Evolutionary conservation across 2,797 vertebrate species (phyloP).

Genomic region (Coranthus polyacanthus): DNA sequence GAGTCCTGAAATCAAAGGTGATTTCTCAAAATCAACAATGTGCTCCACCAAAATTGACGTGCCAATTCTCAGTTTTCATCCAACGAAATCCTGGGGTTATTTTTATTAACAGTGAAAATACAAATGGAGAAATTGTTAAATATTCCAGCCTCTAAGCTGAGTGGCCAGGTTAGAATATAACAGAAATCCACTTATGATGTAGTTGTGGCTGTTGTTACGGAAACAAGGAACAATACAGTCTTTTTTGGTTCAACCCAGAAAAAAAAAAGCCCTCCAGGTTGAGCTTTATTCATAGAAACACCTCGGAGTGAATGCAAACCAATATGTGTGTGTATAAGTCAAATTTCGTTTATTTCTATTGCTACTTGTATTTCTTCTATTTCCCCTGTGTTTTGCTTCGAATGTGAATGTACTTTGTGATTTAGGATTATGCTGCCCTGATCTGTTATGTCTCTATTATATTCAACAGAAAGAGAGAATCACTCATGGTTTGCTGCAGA

Average conservation of each 20-base stretch:
- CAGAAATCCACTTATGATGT: slow-evolving; percentile 1
- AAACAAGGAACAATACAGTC: slow-evolving; percentile 24
- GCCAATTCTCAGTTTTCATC: no score
- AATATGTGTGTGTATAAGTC: background rate
- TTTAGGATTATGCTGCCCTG: background rate
- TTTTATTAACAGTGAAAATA: background rate
- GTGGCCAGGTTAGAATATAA: background rate
- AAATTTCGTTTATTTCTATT: background rate
- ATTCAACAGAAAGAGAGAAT: slow-evolving; percentile 1
- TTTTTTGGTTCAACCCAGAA: slow-evolving; percentile 4
- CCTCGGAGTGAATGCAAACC: slow-evolving; percentile 14
- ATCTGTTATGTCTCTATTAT: slow-evolving; percentile 4
- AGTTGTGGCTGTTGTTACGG: slow-evolving; percentile 5
- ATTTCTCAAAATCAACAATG: no score
- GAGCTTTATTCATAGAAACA: slow-evolving; percentile 12
- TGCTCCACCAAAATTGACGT: no score
- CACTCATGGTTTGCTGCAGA: slow-evolving; percentile 10
- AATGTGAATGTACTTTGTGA: slow-evolving; percentile 2
- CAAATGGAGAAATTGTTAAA: background rate
- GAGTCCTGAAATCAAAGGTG: no score
- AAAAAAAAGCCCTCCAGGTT: slow-evolving; percentile 20
- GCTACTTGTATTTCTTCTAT: background rate
- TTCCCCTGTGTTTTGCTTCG: background rate
- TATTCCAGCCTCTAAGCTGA: slow-evolving; percentile 6
- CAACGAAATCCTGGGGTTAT: no score